Evolutionary conservation across 2,797 vertebrate genomes (phyloP).

Genomic region (Poecile montanus): DNA sequence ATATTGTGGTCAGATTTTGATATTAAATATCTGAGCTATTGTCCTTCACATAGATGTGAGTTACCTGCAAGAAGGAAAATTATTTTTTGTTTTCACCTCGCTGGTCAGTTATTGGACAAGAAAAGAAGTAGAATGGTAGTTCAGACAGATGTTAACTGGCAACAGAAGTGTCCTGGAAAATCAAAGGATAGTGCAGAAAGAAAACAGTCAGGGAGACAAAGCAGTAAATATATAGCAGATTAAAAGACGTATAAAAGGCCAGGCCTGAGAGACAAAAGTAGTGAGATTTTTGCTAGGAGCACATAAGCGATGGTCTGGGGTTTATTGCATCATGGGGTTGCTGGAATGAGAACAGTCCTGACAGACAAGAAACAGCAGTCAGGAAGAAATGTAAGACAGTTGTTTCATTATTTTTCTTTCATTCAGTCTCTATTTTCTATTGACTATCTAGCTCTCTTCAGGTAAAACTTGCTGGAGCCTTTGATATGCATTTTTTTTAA

Average conservation of each 20-base stretch:
- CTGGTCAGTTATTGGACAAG: not conserved
- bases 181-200: not conserved
- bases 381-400: not conserved
- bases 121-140: not conserved
- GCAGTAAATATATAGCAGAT: not conserved
- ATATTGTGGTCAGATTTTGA: not conserved
- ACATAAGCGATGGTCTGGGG: not conserved
- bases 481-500: not conserved
- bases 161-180: not conserved
- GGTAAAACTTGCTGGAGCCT: not conserved
- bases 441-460: not conserved
- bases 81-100: not conserved
- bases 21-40: not conserved
- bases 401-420: not conserved
- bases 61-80: not conserved
- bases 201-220: not conserved
- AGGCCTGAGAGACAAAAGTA: not conserved
- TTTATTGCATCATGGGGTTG: not conserved
- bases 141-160: not conserved
- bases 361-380: not conserved
- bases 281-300: not conserved
- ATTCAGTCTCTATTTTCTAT: not conserved
- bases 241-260: not conserved
- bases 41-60: not conserved
- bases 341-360: not conserved